Conservation (phyloP, 2,888 invertebrate genomes). For the Cordylochernes scorpioides region DNA sequence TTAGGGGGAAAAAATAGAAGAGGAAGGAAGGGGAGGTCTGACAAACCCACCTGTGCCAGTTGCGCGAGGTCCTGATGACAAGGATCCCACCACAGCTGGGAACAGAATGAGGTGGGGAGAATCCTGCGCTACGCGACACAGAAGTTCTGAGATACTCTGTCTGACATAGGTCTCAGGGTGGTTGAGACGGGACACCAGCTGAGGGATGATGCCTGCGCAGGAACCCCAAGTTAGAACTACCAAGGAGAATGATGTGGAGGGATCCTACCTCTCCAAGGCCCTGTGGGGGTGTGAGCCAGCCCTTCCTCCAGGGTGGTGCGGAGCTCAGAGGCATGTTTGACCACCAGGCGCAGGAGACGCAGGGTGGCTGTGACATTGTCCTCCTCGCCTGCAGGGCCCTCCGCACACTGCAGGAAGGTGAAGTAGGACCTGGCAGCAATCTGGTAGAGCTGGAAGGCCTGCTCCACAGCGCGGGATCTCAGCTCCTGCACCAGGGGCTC, state of each 20-base stretch:
- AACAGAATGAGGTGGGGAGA: constrained; percentile 79
- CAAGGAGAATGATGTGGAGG: not conserved
- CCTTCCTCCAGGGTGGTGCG: constrained; percentile 65
- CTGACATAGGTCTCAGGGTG: constrained; percentile 81
- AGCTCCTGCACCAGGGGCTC: no score
- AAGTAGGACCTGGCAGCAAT: no score
- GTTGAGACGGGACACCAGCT: constrained; percentile 79
- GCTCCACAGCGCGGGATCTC: no score
- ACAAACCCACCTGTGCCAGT: no score
- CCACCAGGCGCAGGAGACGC: constrained; percentile 56
- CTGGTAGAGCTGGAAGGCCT: no score
- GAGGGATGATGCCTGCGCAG: constrained; percentile 47
- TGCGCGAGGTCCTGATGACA: no score
- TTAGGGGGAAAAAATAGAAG: no score
- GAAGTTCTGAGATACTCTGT: constrained; percentile 44
- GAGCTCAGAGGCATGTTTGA: constrained; percentile 70
- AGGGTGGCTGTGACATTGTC: constrained; percentile 50
- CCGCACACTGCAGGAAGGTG: constrained; percentile 2
- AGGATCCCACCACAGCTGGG: constrained; percentile 56
- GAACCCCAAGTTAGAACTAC: not conserved
- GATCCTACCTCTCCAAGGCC: constrained; percentile 58
- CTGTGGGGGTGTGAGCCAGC: constrained; percentile 58
- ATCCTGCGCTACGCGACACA: constrained; percentile 67
- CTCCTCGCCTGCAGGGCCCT: constrained; percentile 20
- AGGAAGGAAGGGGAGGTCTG: no score